A percentile compares a stretch with the other conserved stretches of the same genome.
phyloP scores from a whole-genome alignment of 2,113 vertebrate genomes.

The Rhizomys pruinosus region DNA sequence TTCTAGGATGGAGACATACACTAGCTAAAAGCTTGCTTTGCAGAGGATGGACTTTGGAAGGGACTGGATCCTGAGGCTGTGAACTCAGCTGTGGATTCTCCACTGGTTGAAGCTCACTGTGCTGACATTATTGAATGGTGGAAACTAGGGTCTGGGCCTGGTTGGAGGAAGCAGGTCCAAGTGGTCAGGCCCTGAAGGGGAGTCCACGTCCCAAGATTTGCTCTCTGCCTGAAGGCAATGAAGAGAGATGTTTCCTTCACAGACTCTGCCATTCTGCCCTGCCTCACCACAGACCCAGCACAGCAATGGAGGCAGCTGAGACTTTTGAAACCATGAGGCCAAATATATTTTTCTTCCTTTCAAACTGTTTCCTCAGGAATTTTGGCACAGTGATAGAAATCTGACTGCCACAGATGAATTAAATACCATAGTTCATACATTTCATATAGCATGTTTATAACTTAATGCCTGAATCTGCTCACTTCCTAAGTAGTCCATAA shows the following conservation, averaged over 20 bases:
- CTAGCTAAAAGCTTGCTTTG: too few species aligned
- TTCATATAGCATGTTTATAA: neutral
- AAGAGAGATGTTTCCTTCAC: neutral
- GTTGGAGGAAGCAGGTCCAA: neutral
- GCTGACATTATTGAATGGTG: neutral
- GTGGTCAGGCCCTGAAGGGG: neutral
- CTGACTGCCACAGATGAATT: neutral
- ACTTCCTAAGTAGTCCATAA: neutral
- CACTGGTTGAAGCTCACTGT: too few species aligned
- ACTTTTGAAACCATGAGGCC: too few species aligned
- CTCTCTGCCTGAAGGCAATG: neutral
- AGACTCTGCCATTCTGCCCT: neutral
- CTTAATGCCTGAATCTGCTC: neutral
- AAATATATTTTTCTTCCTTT: neutral
- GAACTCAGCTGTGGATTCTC: too few species aligned
- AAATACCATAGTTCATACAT: too few species aligned
- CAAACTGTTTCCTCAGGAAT: neutral
- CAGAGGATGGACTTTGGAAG: too few species aligned
- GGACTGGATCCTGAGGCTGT: too few species aligned
- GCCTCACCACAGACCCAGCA: neutral
- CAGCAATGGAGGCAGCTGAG: neutral
- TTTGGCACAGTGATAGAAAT: neutral
- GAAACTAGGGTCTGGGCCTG: neutral
- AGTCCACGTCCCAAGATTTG: neutral
- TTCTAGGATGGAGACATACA: too few species aligned